Evolutionary conservation across 1,140 invertebrate species (phyloP).

Genomic region (Drosophila asahinai): DNA sequence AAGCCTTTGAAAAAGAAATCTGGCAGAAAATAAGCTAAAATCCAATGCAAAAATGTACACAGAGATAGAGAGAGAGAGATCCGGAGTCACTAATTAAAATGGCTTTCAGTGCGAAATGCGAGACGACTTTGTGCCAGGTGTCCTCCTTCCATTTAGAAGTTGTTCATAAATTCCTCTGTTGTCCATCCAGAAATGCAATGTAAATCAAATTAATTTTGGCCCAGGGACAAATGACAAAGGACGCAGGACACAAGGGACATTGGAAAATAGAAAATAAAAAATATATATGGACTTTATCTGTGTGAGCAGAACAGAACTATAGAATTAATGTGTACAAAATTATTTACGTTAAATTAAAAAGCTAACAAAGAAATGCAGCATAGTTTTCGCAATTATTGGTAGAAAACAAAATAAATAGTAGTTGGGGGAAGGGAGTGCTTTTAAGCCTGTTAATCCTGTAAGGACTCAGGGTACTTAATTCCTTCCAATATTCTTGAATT

Average conservation of each 20-base stretch:
- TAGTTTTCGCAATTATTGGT: too few relatives aligned
- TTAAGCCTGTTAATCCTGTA: too few relatives aligned
- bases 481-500: too few relatives aligned
- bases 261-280: not conserved
- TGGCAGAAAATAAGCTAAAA: not conserved
- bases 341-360: too few relatives aligned
- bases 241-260: not conserved
- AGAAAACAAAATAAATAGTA: too few relatives aligned
- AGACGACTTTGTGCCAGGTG: not conserved
- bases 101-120: slow-evolving; percentile 2
- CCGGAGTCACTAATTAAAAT: slow-evolving; percentile 2
- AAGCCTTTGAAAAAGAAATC: not conserved
- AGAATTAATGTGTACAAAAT: too few relatives aligned
- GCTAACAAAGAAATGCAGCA: too few relatives aligned
- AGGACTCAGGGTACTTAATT: too few relatives aligned
- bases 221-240: not conserved
- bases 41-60: not conserved
- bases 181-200: slow-evolving; percentile 2
- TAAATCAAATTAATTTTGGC: slow-evolving; percentile 1
- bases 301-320: too few relatives aligned
- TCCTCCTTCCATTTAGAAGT: too few relatives aligned
- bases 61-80: too few relatives aligned
- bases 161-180: not conserved
- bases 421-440: too few relatives aligned
- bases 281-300: not conserved